Conservation (phyloP, 2,888 invertebrate genomes). For the Digitonthophagus gazella region DNA sequence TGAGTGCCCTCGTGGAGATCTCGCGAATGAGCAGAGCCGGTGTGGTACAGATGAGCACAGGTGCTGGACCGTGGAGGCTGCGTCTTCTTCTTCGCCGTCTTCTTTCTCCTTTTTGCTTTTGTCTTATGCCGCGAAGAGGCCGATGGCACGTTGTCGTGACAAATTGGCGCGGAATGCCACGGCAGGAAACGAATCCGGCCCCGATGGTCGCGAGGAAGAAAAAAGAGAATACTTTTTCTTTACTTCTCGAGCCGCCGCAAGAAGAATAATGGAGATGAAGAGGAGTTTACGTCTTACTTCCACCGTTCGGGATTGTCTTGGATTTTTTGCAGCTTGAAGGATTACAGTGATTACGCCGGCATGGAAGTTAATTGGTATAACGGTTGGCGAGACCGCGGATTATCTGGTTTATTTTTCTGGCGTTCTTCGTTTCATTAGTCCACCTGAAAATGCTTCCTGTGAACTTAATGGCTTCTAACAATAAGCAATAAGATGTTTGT, state of each 20-base stretch:
- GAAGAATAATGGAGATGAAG: background rate
- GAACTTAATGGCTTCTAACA: background rate
- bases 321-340: background rate
- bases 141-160: conserved; percentile 2
- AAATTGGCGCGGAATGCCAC: conserved; percentile 14
- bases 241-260: background rate
- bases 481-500: background rate
- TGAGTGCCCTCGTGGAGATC: conserved; percentile 8
- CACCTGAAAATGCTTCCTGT: background rate
- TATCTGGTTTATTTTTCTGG: background rate
- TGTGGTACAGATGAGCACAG: conserved; percentile 12
- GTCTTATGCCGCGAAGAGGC: background rate
- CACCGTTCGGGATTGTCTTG: background rate
- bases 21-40: background rate
- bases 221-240: background rate
- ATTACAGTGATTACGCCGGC: background rate
- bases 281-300: background rate
- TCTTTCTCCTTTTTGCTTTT: background rate
- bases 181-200: background rate
- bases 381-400: background rate
- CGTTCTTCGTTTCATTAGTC: background rate
- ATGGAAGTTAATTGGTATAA: background rate
- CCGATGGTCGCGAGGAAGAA: background rate
- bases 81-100: conserved; percentile 6
- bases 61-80: conserved; percentile 3